Conservation (phyloP, 2,888 invertebrate species). For the Cyclophora punctaria region DNA sequence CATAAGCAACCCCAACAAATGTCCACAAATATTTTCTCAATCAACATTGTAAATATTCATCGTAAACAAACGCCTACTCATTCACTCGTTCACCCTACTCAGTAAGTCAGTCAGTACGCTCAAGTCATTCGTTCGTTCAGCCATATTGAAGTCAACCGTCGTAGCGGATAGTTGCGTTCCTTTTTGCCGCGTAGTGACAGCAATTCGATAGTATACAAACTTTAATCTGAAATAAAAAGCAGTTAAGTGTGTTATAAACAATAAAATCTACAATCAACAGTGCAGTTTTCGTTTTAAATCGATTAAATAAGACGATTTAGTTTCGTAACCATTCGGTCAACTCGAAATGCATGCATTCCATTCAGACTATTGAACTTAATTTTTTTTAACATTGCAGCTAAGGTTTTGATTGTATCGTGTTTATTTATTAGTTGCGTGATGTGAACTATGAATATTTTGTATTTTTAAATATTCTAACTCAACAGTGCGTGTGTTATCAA, state of each 20-base stretch:
- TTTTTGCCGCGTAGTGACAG: slow-evolving; percentile 56
- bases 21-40: no score
- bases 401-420: slow-evolving; percentile 60
- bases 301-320: background rate
- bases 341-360: slow-evolving; percentile 71
- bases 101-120: background rate
- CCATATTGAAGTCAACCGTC: slow-evolving; percentile 61
- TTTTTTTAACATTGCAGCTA: slow-evolving; percentile 55
- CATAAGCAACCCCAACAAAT: no score
- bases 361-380: slow-evolving; percentile 67
- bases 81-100: no score
- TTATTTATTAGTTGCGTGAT: slow-evolving; percentile 34
- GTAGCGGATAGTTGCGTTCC: slow-evolving; percentile 33
- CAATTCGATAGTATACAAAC: slow-evolving; percentile 49
- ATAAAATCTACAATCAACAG: slow-evolving; percentile 25
- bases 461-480: slow-evolving; percentile 20
- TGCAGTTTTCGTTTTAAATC: slow-evolving; percentile 32
- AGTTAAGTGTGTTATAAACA: slow-evolving; percentile 22
- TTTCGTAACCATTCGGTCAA: slow-evolving; percentile 34
- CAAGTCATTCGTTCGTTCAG: slow-evolving; percentile 11
- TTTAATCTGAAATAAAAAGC: slow-evolving; percentile 33
- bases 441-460: slow-evolving; percentile 27
- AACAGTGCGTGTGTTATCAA: slow-evolving; percentile 42
- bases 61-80: no score
- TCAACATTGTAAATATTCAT: no score